A percentile compares a stretch with the other conserved stretches of the same genome.
Evolutionary conservation across 2,797 vertebrate species (phyloP).

Genomic region (Dicrostonyx torquatus): DNA sequence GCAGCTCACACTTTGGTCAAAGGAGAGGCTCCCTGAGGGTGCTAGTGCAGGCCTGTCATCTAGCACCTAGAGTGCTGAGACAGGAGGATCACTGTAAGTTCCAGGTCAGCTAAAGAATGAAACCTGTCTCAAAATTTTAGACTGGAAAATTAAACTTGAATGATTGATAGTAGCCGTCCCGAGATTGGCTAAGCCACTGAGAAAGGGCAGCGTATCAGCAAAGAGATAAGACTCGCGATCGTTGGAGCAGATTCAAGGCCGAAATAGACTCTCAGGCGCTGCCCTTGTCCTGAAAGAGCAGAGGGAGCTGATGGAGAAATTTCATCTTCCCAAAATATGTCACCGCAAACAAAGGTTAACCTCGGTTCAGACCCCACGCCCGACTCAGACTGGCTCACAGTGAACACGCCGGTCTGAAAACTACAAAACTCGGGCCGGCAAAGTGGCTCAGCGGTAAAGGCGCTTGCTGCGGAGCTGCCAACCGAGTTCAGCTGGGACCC

Average conservation of each 20-base stretch:
- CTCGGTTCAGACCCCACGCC: neutral
- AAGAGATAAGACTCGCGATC: neutral
- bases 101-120: neutral
- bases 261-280: too few species aligned
- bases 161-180: neutral
- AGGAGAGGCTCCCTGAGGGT: neutral
- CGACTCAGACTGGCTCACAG: neutral
- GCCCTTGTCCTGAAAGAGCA: neutral
- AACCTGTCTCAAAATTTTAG: neutral
- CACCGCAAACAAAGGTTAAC: too few species aligned
- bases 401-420: neutral
- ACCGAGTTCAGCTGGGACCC: neutral
- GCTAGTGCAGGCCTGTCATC: neutral
- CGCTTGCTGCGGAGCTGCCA: neutral
- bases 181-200: neutral
- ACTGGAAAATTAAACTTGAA: neutral
- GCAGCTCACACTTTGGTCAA: neutral
- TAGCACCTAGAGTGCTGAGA: neutral
- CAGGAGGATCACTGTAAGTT: neutral
- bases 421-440: neutral
- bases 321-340: neutral
- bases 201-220: neutral
- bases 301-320: neutral
- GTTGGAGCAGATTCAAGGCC: neutral
- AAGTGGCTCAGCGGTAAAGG: neutral